phyloP scores from a whole-genome alignment of 2,797 vertebrate genomes.

The Gallinago stenura region DNA sequence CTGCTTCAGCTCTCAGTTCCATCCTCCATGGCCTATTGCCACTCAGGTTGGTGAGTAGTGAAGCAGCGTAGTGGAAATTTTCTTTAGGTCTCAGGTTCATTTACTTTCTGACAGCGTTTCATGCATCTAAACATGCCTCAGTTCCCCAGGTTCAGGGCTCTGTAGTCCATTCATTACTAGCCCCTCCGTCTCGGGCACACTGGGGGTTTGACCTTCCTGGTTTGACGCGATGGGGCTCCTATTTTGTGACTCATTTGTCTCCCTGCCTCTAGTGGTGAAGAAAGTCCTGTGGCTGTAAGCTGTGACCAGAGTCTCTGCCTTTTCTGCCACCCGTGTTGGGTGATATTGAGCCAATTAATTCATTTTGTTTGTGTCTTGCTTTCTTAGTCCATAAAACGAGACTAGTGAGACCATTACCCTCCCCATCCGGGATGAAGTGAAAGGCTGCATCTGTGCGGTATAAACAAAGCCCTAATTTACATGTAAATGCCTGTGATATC shows the following conservation, averaged over 20 bases:
- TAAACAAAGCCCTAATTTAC: constrained; percentile 67
- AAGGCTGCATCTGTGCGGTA: constrained; percentile 53
- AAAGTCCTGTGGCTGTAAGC: background rate
- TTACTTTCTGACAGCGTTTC: background rate
- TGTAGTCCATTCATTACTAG: background rate
- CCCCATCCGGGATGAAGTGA: constrained; percentile 9
- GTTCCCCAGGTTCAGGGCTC: background rate
- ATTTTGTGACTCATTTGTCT: background rate
- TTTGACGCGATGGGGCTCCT: background rate
- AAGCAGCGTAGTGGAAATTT: background rate
- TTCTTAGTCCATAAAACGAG: background rate
- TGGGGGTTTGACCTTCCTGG: background rate
- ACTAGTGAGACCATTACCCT: background rate
- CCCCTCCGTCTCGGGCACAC: background rate
- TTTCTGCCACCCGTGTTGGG: background rate
- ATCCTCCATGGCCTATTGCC: background rate
- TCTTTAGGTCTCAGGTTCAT: background rate
- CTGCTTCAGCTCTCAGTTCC: background rate
- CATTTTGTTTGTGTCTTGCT: background rate
- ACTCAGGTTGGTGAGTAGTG: background rate
- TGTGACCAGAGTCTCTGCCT: background rate
- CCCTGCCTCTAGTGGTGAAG: background rate
- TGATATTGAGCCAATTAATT: background rate
- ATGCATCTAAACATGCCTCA: background rate
- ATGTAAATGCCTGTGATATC: constrained; percentile 55